These are phyloP conservation scores for Zaprionus nigranus DNA, from an alignment of 1,140 invertebrate species.

Conservation along the genomic window DNA sequence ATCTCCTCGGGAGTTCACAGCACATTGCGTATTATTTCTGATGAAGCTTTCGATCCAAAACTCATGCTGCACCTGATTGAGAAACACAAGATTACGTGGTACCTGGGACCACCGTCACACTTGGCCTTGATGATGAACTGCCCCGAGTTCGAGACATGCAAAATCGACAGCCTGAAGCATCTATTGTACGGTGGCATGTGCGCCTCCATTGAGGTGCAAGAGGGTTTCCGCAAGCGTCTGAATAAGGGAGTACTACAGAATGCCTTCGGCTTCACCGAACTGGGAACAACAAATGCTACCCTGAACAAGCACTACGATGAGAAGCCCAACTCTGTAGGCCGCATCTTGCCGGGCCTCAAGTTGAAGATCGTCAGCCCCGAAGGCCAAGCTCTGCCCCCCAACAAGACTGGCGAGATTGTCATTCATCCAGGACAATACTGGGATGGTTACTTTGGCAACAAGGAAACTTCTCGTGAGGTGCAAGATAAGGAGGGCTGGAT, in stretches of 20 bases:
- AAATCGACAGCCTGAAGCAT: slow-evolving; percentile 26
- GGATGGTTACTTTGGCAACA: slow-evolving; percentile 84
- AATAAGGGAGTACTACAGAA: slow-evolving; percentile 22
- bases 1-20: slow-evolving; percentile 21
- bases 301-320: slow-evolving; percentile 37
- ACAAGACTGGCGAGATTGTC: slow-evolving; percentile 88
- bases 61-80: slow-evolving; percentile 19
- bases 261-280: slow-evolving; percentile 38
- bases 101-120: slow-evolving; percentile 14
- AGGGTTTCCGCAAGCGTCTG: slow-evolving; percentile 23
- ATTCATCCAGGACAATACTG: slow-evolving; percentile 70
- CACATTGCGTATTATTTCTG: slow-evolving; percentile 21
- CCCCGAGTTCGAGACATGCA: slow-evolving; percentile 17
- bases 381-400: slow-evolving; percentile 85
- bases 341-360: slow-evolving; percentile 51
- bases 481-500: slow-evolving; percentile 88
- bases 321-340: slow-evolving; percentile 42
- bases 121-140: slow-evolving; percentile 32
- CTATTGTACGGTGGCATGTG: slow-evolving; percentile 32
- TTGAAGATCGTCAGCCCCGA: slow-evolving; percentile 85
- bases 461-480: slow-evolving; percentile 85
- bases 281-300: slow-evolving; percentile 23
- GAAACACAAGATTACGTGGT: slow-evolving; percentile 43
- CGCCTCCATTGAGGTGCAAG: slow-evolving; percentile 25
- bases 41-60: slow-evolving; percentile 15